These are phyloP conservation scores for Drosophila neotestacea DNA, from an alignment of 2,888 invertebrate species.

Conservation along the genomic window DNA sequence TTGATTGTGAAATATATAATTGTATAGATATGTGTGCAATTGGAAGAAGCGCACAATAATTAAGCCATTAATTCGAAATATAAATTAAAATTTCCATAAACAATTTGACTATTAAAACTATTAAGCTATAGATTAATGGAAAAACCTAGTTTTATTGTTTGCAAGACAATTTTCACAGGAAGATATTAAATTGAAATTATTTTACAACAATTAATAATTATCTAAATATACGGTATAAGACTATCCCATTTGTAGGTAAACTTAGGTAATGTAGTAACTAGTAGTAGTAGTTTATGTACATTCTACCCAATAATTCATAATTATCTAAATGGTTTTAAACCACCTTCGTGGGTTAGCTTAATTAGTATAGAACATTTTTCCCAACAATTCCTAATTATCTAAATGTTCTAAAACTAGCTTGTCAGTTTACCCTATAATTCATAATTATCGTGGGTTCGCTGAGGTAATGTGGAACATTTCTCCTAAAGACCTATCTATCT, in stretches of 20 bases:
- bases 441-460: not conserved
- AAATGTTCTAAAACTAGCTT: not conserved
- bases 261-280: no score
- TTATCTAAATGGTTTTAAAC: no score
- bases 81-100: not conserved
- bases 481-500: not conserved
- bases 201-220: no score
- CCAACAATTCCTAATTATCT: no score
- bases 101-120: not conserved
- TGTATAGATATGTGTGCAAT: constrained; percentile 3
- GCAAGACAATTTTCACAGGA: not conserved
- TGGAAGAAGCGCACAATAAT: constrained; percentile 10
- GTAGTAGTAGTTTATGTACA: no score
- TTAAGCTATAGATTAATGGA: not conserved
- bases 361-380: no score
- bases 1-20: constrained; percentile 10
- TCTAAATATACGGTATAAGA: no score
- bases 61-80: constrained; percentile 1
- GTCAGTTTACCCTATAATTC: not conserved
- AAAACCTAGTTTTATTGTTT: no score
- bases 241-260: no score
- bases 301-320: no score
- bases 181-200: not conserved
- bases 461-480: not conserved
- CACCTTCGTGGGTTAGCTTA: no score